A percentile compares a stretch with the other conserved stretches of the same genome.
phyloP scores from a whole-genome alignment of 2,113 vertebrate genomes.

The Pelvicachromis taeniatus region DNA sequence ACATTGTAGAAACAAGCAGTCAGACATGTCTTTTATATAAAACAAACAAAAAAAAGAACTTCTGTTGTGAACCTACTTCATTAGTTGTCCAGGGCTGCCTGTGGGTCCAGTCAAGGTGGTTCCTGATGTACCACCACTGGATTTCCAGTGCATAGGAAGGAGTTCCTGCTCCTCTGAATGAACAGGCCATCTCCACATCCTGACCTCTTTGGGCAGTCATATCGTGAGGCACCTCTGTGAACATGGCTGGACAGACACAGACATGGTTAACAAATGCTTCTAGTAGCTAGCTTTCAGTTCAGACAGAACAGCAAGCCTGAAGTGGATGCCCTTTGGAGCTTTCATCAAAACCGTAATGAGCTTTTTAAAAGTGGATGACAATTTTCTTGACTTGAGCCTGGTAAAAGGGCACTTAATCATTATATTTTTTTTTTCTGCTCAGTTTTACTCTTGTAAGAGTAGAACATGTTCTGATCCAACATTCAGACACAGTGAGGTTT shows the following conservation, averaged over 20 bases:
- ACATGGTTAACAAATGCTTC: not conserved
- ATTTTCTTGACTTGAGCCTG: not conserved
- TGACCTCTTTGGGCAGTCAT: constrained; percentile 84
- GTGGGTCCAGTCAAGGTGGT: constrained; percentile 85
- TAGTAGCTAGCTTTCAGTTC: not conserved
- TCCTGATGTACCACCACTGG: constrained; percentile 97
- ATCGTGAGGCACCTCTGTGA: constrained; percentile 93
- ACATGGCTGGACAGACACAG: constrained; percentile 78
- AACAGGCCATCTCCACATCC: constrained; percentile 98
- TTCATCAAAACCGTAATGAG: not conserved
- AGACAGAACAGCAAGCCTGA: not conserved
- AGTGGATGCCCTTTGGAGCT: not conserved
- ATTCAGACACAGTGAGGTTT: not conserved
- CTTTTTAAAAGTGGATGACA: not conserved
- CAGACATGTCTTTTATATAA: too few species aligned
- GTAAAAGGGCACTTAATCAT: not conserved
- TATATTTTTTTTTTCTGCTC: not conserved
- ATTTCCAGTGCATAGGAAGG: constrained; percentile 94
- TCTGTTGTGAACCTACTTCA: constrained; percentile 70
- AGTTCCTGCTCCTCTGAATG: constrained; percentile 89
- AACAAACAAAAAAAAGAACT: too few species aligned
- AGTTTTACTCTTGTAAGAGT: not conserved
- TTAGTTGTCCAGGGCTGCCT: constrained; percentile 83
- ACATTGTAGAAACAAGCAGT: too few species aligned
- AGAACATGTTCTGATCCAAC: not conserved